Base-by-base conservation (phyloP, 2,888 invertebrate species). In the Zygaena filipendulae region DNA sequence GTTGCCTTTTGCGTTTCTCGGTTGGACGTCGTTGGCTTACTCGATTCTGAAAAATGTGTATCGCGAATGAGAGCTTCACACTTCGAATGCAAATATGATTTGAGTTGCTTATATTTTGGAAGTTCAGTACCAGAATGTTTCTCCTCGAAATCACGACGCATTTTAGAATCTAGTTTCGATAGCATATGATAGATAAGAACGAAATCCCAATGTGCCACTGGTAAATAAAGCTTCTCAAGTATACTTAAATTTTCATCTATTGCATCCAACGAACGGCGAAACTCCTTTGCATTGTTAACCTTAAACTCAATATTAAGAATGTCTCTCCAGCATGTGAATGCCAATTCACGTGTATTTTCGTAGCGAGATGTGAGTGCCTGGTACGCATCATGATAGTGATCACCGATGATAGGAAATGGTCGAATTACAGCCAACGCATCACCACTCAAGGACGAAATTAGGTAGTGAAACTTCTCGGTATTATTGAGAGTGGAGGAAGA, bases 231-330 rank as follows among this genome's bases (percentile, higher is more conserved):
- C 24, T 13, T 32, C 9, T 30, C 22, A 7, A 38, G 20, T 13
- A 38, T 38, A 11, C 20, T 32, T 19, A 33, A 24, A 24, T 38
- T 38, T 24, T 38, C 37, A 18, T 34, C 30, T n/a, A 33, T 12
- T n/a, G 11, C 12, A 18, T 33, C 33, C 6, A 33, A 12, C 5
- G 24, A 21, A 5, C 14, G 16, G 2, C 32, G 26, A 27, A 32
- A 35, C 10, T 32, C 32, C 4, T 6, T 4, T n/a, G 32, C 21
- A 7, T 16, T 14, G 9, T 27, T 32, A 14, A 13, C 8, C n/a
- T 32, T 35, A 6, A 35, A 27, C 11, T 29, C 25, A 11, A 35
- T 12, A 29, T 27, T 27, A 23, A 35, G 25, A 21, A 32, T 35
- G 3, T 35, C 35, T 9, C 21, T 20, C 35, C 35, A 32, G 20